These are phyloP conservation scores for Strigamia maritima DNA, from an alignment of 2,888 invertebrate genomes.

Conservation along the genomic window DNA sequence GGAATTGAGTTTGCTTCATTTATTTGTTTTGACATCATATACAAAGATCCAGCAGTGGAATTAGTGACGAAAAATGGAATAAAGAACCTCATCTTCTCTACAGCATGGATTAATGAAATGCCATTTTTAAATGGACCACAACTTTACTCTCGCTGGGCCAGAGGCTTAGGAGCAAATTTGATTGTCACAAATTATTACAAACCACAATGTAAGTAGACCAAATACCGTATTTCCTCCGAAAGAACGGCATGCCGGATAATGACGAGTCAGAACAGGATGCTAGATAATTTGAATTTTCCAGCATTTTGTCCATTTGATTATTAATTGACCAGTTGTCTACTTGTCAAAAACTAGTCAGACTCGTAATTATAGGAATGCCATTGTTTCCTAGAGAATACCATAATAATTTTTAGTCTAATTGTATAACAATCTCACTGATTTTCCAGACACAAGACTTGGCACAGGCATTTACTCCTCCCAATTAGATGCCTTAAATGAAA, in stretches of 20 bases:
- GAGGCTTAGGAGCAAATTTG: conserved; percentile 31
- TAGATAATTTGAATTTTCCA: too few relatives aligned
- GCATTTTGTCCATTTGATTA: too few relatives aligned
- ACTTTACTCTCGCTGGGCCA: neutral
- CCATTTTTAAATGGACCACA: conserved; percentile 66
- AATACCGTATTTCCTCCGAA: too few relatives aligned
- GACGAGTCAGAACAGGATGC: too few relatives aligned
- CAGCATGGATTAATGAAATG: conserved; percentile 78
- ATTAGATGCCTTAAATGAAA: conserved; percentile 52
- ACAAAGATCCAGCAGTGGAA: conserved; percentile 65
- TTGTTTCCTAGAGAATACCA: too few relatives aligned
- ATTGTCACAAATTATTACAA: conserved; percentile 11
- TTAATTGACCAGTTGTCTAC: too few relatives aligned
- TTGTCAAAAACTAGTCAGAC: too few relatives aligned
- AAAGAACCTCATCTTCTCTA: conserved; percentile 65
- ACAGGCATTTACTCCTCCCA: conserved; percentile 69
- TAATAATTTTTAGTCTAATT: too few relatives aligned
- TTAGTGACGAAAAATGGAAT: conserved; percentile 58
- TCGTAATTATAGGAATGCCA: too few relatives aligned
- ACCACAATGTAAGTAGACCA: neutral
- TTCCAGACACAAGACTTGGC: too few relatives aligned
- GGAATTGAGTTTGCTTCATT: conserved; percentile 65
- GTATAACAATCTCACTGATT: too few relatives aligned
- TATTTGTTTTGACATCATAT: conserved; percentile 79
- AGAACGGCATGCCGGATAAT: too few relatives aligned